Evolutionary conservation across 2,113 vertebrate genomes (phyloP).

Genomic region (Benitochromis conjunctus): DNA sequence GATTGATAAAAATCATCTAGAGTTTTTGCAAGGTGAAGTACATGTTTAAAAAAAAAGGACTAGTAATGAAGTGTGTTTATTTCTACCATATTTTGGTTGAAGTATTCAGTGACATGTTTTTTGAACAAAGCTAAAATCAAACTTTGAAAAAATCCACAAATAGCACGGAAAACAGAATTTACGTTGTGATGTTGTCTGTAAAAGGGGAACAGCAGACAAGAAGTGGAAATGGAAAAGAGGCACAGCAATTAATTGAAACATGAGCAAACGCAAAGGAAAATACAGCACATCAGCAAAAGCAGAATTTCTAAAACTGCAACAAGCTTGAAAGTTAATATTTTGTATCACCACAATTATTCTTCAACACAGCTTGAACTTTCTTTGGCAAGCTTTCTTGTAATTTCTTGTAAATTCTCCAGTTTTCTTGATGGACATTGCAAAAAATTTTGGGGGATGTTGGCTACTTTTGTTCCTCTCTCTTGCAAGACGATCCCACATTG

Average conservation of each 20-base stretch:
- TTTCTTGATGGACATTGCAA: background rate
- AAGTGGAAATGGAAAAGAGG: background rate
- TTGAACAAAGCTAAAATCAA: background rate
- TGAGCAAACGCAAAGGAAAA: background rate
- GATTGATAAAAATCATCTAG: slow-evolving; percentile 5
- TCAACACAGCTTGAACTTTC: background rate
- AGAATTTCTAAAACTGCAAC: background rate
- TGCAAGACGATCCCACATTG: background rate
- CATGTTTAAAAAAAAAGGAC: background rate
- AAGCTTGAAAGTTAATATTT: background rate
- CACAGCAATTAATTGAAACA: background rate
- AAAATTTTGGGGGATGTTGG: background rate
- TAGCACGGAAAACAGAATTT: background rate
- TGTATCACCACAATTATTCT: background rate
- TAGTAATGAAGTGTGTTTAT: background rate
- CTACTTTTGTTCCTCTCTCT: background rate
- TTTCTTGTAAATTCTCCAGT: background rate
- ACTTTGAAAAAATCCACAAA: background rate
- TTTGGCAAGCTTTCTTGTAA: background rate
- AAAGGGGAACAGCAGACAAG: background rate
- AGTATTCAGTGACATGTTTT: background rate
- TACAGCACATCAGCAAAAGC: background rate
- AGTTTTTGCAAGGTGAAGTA: background rate
- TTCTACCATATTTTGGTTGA: background rate
- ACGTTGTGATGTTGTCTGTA: background rate